Conservation (phyloP, 2,797 vertebrate genomes). For the Dendrocincla tyrannina region DNA sequence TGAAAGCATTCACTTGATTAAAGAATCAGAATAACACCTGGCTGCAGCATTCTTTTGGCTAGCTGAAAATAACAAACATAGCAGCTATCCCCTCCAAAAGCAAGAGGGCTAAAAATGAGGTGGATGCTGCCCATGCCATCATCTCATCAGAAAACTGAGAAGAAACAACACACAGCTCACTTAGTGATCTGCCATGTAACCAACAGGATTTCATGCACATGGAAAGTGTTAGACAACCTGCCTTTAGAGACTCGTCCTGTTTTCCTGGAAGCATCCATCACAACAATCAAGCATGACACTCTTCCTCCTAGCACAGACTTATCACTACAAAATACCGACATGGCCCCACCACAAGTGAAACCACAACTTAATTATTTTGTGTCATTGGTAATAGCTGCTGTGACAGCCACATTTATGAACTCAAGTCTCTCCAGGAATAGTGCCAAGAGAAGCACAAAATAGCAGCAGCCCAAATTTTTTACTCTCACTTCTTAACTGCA, state of each 20-base stretch:
- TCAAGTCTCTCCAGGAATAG: neutral
- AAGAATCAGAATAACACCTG: neutral
- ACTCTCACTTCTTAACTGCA: neutral
- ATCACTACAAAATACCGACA: neutral
- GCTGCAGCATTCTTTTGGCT: neutral
- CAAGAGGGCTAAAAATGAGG: neutral
- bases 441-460: slow-evolving; percentile 14
- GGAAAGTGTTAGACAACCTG: neutral
- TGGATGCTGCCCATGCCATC: neutral
- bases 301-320: neutral
- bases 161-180: neutral
- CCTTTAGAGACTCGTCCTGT: neutral
- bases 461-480: neutral
- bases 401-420: slow-evolving; percentile 33
- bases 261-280: neutral
- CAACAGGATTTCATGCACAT: neutral
- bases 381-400: slow-evolving; percentile 15
- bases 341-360: slow-evolving; percentile 20
- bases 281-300: neutral
- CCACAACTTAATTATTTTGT: slow-evolving; percentile 53
- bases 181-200: neutral
- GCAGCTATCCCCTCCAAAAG: neutral
- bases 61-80: neutral
- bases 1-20: neutral
- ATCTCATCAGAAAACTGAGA: neutral